These are phyloP conservation scores for Isichthys henryi DNA, from an alignment of 2,113 vertebrate species.

Conservation along the genomic window DNA sequence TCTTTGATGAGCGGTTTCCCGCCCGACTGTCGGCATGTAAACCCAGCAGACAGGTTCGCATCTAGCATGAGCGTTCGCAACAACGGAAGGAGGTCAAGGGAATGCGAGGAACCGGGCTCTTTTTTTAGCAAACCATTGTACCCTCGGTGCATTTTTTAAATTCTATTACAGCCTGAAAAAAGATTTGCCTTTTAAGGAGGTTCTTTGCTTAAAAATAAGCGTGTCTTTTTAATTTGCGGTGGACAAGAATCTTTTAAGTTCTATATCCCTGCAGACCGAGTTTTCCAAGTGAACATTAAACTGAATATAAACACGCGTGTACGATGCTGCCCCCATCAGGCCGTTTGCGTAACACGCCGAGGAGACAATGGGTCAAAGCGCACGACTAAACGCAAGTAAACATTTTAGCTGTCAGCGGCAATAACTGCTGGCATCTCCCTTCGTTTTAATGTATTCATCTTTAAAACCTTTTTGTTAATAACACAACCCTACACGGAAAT, in stretches of 20 bases:
- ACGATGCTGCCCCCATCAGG: slow-evolving; percentile 66
- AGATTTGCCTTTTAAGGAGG: neutral
- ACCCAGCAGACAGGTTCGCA: neutral
- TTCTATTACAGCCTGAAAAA: neutral
- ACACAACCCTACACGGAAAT: neutral
- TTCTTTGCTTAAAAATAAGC: neutral
- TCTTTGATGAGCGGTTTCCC: slow-evolving; percentile 41
- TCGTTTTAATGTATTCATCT: neutral
- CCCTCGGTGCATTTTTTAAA: neutral
- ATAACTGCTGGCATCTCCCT: neutral
- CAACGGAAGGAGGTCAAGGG: neutral
- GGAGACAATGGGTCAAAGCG: neutral
- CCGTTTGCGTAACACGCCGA: slow-evolving; percentile 21
- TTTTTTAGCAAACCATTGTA: neutral
- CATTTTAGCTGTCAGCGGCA: neutral
- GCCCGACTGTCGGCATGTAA: slow-evolving; percentile 21
- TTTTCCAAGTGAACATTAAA: slow-evolving; percentile 23
- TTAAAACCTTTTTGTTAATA: neutral
- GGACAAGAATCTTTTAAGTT: neutral
- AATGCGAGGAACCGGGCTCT: neutral
- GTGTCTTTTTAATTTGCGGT: neutral
- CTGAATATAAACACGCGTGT: slow-evolving; percentile 47
- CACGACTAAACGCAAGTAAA: neutral
- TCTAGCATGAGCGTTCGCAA: neutral
- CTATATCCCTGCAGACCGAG: neutral